Evolutionary conservation across 2,888 invertebrate genomes (phyloP).

Genomic region (Mimachlamys varia): DNA sequence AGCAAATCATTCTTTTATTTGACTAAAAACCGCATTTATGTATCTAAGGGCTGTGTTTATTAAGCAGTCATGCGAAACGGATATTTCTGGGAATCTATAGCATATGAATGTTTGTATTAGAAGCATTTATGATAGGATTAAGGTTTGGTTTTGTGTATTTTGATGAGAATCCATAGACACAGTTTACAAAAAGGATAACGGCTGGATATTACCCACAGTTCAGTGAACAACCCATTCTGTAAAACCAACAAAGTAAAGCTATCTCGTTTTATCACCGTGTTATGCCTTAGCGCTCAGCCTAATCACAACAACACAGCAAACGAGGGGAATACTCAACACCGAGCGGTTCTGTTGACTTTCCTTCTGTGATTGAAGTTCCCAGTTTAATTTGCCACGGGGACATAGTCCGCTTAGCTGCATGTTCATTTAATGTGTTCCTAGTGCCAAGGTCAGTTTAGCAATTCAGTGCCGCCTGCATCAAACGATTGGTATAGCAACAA

Average conservation of each 20-base stretch:
- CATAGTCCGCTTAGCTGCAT: neutral
- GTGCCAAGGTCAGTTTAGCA: neutral
- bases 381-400: neutral
- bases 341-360: neutral
- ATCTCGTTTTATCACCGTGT: neutral
- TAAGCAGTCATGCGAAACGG: neutral
- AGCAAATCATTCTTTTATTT: neutral
- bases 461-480: neutral
- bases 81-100: neutral
- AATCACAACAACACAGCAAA: neutral
- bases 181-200: conserved; percentile 33
- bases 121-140: neutral
- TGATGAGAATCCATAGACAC: conserved; percentile 21
- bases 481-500: neutral
- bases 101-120: conserved; percentile 7
- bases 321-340: neutral
- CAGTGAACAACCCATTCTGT: neutral
- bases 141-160: neutral
- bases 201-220: neutral
- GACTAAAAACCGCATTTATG: neutral
- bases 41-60: neutral
- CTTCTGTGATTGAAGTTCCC: neutral
- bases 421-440: neutral
- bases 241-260: neutral
- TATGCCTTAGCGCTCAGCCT: neutral